phyloP scores from a whole-genome alignment of 1,140 invertebrate genomes.

The Dinothrombium tinctorium region DNA sequence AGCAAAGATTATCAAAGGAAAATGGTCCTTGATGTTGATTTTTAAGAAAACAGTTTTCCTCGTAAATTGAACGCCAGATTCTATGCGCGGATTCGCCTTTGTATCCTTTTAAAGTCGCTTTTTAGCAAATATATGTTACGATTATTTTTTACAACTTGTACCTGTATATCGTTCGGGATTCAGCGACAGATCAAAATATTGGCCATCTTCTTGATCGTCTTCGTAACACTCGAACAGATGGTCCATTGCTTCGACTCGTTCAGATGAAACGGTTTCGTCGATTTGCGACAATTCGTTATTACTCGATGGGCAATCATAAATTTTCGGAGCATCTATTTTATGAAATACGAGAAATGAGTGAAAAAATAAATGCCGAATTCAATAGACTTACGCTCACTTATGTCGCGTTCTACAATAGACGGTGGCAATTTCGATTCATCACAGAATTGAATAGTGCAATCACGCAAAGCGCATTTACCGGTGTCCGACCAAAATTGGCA shows the following conservation, averaged over 20 bases:
- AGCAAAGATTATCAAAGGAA: conserved; percentile 41
- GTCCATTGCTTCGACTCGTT: conserved; percentile 31
- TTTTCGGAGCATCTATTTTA: too few species aligned
- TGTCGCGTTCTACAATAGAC: conserved; percentile 4
- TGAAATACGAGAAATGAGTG: too few species aligned
- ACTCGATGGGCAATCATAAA: not conserved
- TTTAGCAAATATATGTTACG: not conserved
- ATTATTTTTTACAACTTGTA: not conserved
- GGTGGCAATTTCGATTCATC: conserved; percentile 9
- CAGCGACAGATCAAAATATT: conserved; percentile 76
- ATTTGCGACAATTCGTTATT: conserved; percentile 7
- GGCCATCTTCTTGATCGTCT: conserved; percentile 27
- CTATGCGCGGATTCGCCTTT: conserved; percentile 71
- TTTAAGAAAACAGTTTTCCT: conserved; percentile 92
- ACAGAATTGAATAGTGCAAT: conserved; percentile 11
- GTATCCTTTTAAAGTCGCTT: conserved; percentile 64
- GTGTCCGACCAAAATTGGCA: conserved; percentile 92
- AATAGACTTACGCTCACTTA: not conserved
- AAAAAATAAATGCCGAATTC: not conserved
- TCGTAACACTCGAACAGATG: conserved; percentile 23
- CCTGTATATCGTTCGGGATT: conserved; percentile 88
- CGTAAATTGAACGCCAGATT: conserved; percentile 90
- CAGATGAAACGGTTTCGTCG: conserved; percentile 6
- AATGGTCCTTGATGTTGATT: conserved; percentile 13
- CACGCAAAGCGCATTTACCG: conserved; percentile 56